A percentile compares a stretch with the other conserved stretches of the same genome.
Evolutionary conservation across 2,113 vertebrate genomes (phyloP).

Genomic region (Muntiacus muntjak): DNA sequence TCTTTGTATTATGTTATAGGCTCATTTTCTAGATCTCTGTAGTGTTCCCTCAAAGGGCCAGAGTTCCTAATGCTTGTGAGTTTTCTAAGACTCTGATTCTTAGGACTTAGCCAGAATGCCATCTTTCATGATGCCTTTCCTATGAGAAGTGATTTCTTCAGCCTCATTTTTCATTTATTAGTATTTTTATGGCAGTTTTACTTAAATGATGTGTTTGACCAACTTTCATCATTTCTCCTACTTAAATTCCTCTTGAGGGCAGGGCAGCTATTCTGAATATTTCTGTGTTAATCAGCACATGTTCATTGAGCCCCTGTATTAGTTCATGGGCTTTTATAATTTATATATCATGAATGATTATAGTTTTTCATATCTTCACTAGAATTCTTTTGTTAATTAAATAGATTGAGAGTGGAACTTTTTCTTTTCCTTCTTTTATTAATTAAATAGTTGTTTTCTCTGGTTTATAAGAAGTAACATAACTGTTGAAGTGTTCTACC

Average conservation of each 20-base stretch:
- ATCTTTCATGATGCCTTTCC: neutral
- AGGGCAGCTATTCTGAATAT: neutral
- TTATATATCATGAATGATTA: neutral
- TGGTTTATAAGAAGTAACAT: neutral
- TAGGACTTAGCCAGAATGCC: neutral
- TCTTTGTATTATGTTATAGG: neutral
- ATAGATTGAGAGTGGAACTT: neutral
- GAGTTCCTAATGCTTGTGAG: neutral
- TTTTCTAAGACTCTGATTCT: neutral
- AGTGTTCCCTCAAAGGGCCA: neutral
- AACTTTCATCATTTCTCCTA: neutral
- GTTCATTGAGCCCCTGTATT: neutral
- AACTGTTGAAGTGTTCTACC: neutral
- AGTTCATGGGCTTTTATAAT: neutral
- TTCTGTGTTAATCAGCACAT: neutral
- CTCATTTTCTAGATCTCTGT: neutral
- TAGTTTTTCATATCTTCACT: neutral
- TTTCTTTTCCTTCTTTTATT: neutral
- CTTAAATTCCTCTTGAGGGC: neutral
- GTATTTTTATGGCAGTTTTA: neutral
- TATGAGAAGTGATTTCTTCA: neutral
- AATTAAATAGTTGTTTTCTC: neutral
- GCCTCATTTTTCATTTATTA: neutral
- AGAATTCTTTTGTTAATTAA: neutral
- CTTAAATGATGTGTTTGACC: neutral